Evolutionary conservation across 2,797 vertebrate genomes (phyloP).

Genomic region (Gallinago nigripennis): DNA sequence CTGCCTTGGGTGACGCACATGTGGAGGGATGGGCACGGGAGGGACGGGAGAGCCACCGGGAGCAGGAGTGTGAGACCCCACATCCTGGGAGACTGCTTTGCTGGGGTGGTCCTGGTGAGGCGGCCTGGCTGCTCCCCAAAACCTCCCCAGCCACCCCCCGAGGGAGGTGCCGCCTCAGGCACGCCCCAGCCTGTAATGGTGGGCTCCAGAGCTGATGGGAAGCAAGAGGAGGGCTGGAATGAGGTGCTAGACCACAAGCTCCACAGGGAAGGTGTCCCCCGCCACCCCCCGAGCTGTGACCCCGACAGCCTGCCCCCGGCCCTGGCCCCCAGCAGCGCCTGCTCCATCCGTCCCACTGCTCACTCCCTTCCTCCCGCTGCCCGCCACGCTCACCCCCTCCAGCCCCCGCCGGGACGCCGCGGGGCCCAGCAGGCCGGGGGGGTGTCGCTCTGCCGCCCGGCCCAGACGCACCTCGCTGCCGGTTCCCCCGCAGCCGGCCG

Average conservation of each 20-base stretch:
- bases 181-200: rapidly evolving
- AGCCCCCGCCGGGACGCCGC: rapidly evolving
- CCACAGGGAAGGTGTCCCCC: too few species aligned
- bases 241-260: not conserved
- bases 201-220: not conserved
- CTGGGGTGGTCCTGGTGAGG: not conserved
- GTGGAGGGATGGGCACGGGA: rapidly evolving
- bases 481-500: not conserved
- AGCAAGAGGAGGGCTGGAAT: not conserved
- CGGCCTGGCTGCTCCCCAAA: not conserved
- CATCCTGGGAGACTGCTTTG: not conserved
- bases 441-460: rapidly evolving
- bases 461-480: not conserved
- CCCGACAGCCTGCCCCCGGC: rapidly evolving
- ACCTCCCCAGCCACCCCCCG: rapidly evolving
- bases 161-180: not conserved
- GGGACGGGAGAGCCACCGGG: rapidly evolving
- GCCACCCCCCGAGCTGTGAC: rapidly evolving
- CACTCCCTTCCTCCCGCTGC: not conserved
- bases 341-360: not conserved
- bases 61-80: not conserved
- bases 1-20: rapidly evolving
- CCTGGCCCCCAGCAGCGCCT: not conserved
- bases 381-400: rapidly evolving
- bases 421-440: not conserved